These are phyloP conservation scores for Zaprionus tsacasi DNA, from an alignment of 1,140 invertebrate genomes.

Conservation along the genomic window DNA sequence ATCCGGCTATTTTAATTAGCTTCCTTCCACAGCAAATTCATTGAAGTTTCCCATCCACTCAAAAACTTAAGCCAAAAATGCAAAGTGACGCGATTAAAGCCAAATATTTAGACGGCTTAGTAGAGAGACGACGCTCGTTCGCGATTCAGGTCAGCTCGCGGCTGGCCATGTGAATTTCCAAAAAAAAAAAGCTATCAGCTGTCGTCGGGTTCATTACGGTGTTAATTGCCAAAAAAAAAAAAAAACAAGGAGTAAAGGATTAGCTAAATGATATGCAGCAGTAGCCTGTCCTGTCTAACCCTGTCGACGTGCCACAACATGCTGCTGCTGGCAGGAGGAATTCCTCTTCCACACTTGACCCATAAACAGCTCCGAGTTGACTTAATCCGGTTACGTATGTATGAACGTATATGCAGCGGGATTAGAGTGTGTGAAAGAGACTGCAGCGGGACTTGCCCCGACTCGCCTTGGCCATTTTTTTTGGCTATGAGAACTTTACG, in stretches of 20 bases:
- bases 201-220: slow-evolving; percentile 64
- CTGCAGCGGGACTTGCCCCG: neutral
- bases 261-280: slow-evolving; percentile 47
- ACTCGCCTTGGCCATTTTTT: slow-evolving; percentile 20
- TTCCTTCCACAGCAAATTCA: slow-evolving; percentile 26
- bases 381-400: slow-evolving; percentile 66
- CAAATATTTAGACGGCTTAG: slow-evolving; percentile 62
- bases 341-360: slow-evolving; percentile 25
- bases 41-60: slow-evolving; percentile 23
- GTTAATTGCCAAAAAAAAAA: slow-evolving; percentile 56
- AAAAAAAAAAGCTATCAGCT: slow-evolving; percentile 58
- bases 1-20: neutral
- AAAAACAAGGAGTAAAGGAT: slow-evolving; percentile 43
- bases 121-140: slow-evolving; percentile 26
- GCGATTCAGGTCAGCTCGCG: slow-evolving; percentile 58
- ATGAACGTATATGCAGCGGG: slow-evolving; percentile 51
- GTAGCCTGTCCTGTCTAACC: neutral
- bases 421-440: slow-evolving; percentile 49
- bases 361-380: slow-evolving; percentile 64
- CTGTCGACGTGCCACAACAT: slow-evolving; percentile 29
- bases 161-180: slow-evolving; percentile 54
- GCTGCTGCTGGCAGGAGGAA: neutral
- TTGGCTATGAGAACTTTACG: slow-evolving; percentile 36
- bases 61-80: slow-evolving; percentile 2
- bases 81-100: slow-evolving; percentile 53